A percentile compares a stretch with the other conserved stretches of the same genome.
phyloP scores from a whole-genome alignment of 2,797 vertebrate genomes.

The Pelochelys cantorii region DNA sequence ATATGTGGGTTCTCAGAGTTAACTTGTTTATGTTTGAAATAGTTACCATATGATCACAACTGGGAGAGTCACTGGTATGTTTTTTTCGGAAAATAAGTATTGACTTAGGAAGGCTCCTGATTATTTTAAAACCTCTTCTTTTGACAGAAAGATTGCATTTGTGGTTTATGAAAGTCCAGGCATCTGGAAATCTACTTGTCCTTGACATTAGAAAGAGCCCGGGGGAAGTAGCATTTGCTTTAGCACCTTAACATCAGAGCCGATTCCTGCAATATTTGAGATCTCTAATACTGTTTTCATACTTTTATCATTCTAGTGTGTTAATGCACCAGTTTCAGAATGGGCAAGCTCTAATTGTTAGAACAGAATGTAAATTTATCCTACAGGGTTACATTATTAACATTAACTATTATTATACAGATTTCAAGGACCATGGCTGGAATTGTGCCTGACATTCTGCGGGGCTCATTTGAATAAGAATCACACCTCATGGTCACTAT shows the following conservation, averaged over 20 bases:
- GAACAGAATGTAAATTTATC: conserved; percentile 6
- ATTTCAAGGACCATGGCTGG: conserved; percentile 17
- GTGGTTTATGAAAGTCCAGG: conserved; percentile 13
- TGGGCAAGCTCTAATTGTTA: conserved; percentile 16
- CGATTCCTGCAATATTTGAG: background rate
- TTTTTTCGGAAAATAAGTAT: background rate
- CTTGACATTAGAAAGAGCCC: conserved; percentile 1
- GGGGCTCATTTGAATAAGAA: background rate
- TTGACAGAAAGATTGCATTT: conserved; percentile 33
- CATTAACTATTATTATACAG: background rate
- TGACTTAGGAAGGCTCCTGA: conserved; percentile 7
- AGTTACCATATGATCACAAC: background rate
- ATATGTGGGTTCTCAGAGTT: background rate
- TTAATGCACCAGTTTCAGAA: background rate
- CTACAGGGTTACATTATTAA: conserved; percentile 7
- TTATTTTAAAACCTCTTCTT: conserved; percentile 22
- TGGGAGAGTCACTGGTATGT: background rate
- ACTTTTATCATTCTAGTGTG: background rate
- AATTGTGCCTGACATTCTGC: conserved; percentile 25
- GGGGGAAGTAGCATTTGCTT: background rate
- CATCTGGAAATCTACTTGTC: background rate
- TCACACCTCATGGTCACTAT: background rate
- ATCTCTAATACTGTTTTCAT: background rate
- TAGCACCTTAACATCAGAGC: conserved; percentile 26
- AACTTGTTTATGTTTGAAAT: conserved; percentile 11